Base-by-base conservation (phyloP, 2,113 vertebrate species). In the Aegithalos caudatus region DNA sequence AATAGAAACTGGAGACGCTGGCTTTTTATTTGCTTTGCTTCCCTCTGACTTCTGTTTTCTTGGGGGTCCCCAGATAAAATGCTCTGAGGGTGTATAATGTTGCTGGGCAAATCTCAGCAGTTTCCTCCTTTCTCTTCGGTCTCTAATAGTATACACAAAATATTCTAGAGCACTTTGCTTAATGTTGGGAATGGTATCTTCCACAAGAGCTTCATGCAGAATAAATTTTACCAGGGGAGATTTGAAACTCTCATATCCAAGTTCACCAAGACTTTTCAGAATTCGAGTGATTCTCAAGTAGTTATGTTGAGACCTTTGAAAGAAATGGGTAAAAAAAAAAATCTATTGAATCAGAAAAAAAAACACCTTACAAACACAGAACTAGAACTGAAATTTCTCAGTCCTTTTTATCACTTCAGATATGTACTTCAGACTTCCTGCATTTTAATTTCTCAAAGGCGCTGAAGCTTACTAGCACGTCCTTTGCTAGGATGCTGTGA, bases 211-310 rank as follows among this genome's bases (percentile, higher is more conserved):
- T 96, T 99, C 99, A 18, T 99, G 98, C 82, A 99, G 98, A 95
- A 99, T 98, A 53, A 99, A 98, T 71, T 98, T 99, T 51, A 99
- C 99, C 87, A 99, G 98, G 7, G 99, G 99, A 78, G 98, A 98
- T 95, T 99, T 99, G 97, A 99, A 99, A 96, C 98, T 98, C 97
- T 99, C 99, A 50, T 99, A 99, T 86, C 99, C 99, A 65, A 99
- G 99, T 91, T 99, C 99, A 2, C 99, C 99, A 50, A 99, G 98
- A 70, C 99, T 99, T 98, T 99, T 99, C 92, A 99, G 97, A 97
- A 99, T 99, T 47, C 99, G 98, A 13, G 99, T 99, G 96, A 99
- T 99, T 88, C 99, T 98, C 95, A 99, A 98, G 95, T 99, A 99
- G 98, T 99, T 99, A 98, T 99, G 99, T 96, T 99, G 99, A 77